phyloP scores from a whole-genome alignment of 2,113 vertebrate genomes.

The Psammodynastes pulverulentus region DNA sequence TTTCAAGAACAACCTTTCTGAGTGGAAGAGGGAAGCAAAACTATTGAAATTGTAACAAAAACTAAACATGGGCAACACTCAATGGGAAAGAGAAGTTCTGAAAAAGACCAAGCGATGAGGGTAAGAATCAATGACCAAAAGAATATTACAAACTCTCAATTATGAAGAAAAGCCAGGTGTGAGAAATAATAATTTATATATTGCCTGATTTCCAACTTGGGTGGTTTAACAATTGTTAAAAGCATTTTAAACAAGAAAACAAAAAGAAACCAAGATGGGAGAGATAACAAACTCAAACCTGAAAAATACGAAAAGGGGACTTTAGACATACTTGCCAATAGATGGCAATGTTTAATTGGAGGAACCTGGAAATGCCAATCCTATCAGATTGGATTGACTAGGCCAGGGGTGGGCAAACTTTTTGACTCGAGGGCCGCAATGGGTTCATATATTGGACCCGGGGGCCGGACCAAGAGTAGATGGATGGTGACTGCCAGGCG shows the following conservation, averaged over 20 bases:
- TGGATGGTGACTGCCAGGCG: no score
- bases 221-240: background rate
- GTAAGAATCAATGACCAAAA: background rate
- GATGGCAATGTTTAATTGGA: background rate
- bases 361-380: background rate
- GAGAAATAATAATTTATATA: background rate
- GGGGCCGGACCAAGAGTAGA: no score
- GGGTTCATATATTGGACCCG: no score
- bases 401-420: no score
- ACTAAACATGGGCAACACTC: background rate
- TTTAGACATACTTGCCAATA: background rate
- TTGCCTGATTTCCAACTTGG: background rate
- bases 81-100: background rate
- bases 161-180: background rate
- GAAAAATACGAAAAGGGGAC: background rate
- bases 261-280: background rate
- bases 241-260: background rate
- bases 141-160: background rate
- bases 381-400: background rate
- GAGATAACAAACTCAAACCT: background rate
- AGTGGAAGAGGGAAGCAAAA: background rate
- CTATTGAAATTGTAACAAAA: background rate
- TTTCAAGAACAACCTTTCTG: background rate
- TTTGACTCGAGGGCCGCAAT: no score
- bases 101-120: background rate